phyloP scores from a whole-genome alignment of 2,113 vertebrate species.

The Limnothrissa miodon region DNA sequence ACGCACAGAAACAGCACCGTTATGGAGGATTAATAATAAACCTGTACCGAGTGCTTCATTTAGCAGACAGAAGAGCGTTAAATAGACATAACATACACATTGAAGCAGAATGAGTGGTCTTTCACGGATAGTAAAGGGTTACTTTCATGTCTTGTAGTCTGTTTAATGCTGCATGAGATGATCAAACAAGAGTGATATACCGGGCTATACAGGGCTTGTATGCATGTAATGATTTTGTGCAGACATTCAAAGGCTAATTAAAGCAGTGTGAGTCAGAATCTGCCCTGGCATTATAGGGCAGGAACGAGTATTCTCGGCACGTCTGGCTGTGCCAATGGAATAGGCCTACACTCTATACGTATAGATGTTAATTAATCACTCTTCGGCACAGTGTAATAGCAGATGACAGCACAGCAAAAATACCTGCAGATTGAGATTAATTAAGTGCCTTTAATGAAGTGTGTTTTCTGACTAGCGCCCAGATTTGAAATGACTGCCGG shows the following conservation, averaged over 20 bases:
- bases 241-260: neutral
- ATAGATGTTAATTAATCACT: neutral
- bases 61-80: neutral
- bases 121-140: neutral
- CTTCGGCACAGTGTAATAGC: neutral
- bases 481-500: neutral
- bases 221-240: too few relatives aligned
- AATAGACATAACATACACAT: neutral
- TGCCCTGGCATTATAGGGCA: neutral
- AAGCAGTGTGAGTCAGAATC: neutral
- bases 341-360: too few relatives aligned
- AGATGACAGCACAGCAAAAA: neutral
- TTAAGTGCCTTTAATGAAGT: neutral
- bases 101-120: neutral
- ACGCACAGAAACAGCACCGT: too few relatives aligned
- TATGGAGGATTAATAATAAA: too few relatives aligned
- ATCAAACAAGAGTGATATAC: neutral
- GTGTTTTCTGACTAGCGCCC: neutral
- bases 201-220: neutral
- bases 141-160: neutral
- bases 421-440: neutral
- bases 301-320: neutral
- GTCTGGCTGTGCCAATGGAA: neutral
- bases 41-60: neutral
- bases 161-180: neutral